Evolutionary conservation across 1,140 invertebrate species (phyloP).

Genomic region (Drosophila dunni): DNA sequence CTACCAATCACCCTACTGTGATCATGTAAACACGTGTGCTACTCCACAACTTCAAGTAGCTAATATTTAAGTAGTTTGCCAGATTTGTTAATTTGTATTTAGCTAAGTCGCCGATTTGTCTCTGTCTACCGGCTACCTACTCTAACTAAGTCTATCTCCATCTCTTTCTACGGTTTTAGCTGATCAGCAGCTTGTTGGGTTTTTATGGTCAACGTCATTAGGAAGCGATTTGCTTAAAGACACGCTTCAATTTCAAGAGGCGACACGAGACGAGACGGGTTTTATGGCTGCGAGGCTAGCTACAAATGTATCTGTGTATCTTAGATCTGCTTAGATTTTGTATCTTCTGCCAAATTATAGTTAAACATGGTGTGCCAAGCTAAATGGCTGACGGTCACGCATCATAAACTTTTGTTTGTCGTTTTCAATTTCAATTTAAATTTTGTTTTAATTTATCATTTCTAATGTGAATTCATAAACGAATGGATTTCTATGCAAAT

Average conservation of each 20-base stretch:
- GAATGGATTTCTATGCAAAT: constrained; percentile 3
- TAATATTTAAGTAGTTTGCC: constrained; percentile 12
- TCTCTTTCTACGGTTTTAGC: not conserved
- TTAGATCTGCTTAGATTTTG: constrained; percentile 10
- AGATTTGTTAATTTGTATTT: constrained; percentile 31
- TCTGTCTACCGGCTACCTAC: constrained; percentile 24
- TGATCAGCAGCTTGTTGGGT: constrained; percentile 50
- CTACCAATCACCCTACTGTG: too few relatives aligned
- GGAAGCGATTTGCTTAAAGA: constrained; percentile 62
- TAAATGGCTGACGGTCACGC: constrained; percentile 60
- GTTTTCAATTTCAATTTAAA: constrained; percentile 49
- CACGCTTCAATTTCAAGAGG: constrained; percentile 47
- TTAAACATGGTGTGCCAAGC: constrained; percentile 38
- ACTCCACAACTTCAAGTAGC: constrained; percentile 36
- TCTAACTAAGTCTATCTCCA: not conserved
- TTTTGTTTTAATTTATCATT: constrained; percentile 19
- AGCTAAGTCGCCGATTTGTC: constrained; percentile 21
- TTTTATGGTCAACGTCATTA: constrained; percentile 60
- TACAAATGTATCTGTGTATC: constrained; percentile 5
- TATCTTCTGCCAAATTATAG: constrained; percentile 61
- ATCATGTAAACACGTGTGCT: constrained; percentile 6
- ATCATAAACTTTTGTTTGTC: constrained; percentile 55
- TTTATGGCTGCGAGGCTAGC: constrained; percentile 7
- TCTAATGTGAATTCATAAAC: constrained; percentile 24
- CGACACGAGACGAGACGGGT: constrained; percentile 49